These are phyloP conservation scores for Choloepus hoffmanni DNA, from an alignment of 2,113 vertebrate genomes.

Conservation along the genomic window DNA sequence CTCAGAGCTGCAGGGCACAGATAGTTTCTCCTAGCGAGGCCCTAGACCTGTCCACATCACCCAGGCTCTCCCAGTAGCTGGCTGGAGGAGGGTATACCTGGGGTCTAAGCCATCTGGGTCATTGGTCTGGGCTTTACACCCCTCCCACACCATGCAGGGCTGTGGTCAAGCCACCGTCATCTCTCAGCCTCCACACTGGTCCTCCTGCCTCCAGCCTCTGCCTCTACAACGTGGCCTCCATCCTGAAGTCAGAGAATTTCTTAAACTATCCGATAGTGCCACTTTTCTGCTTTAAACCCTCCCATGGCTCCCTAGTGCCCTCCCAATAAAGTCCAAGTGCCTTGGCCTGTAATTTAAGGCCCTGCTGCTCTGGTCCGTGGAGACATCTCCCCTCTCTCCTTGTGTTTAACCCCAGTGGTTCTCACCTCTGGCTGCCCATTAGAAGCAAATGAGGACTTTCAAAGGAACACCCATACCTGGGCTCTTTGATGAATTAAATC, in stretches of 20 bases:
- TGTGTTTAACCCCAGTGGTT: neutral
- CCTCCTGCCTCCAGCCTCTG: neutral
- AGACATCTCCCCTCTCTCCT: neutral
- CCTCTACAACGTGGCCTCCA: neutral
- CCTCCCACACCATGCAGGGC: neutral
- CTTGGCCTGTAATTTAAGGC: rapidly evolving
- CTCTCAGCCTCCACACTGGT: neutral
- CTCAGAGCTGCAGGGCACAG: neutral
- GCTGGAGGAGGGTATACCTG: neutral
- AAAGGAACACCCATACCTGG: neutral
- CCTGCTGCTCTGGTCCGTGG: neutral
- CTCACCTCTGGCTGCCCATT: neutral
- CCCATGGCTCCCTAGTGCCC: too few species aligned
- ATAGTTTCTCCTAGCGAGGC: neutral
- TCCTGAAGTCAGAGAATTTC: neutral
- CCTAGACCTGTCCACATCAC: neutral
- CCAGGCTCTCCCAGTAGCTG: neutral
- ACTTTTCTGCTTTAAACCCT: too few species aligned
- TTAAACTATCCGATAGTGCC: neutral
- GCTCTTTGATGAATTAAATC: too few species aligned
- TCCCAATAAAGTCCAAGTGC: neutral
- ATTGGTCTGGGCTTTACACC: neutral
- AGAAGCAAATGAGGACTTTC: neutral
- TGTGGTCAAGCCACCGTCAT: neutral
- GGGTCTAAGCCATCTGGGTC: neutral